Evolutionary conservation across 2,888 invertebrate genomes (phyloP), one percentile per base, ranked within the genome.

Genomic region (Smittia aterrima): DNA sequence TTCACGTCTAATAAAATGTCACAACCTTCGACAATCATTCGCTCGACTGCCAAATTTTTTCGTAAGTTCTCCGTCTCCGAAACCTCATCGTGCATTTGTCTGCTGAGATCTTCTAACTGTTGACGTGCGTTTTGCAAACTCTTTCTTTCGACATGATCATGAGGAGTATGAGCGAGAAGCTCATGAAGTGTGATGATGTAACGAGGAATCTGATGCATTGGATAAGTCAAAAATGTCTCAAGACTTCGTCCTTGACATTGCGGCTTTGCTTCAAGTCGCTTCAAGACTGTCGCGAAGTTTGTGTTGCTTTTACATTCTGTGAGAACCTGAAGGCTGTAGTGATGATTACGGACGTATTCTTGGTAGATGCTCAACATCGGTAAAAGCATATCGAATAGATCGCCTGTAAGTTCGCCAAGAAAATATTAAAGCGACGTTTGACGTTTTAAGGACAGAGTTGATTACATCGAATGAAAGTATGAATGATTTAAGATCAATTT

Each of bases 331-430:
- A 96, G 87, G 77, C 94, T 94, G 85, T 94, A 96, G 84, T 96
- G 95, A 82, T 96, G 96, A 83, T 95, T 96, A 75, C 96, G 85
- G 70, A 96, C 95, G 82, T 95, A 96, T 85, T 96, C 95, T 84
- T 95, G 95, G 84, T 96, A 96, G 81, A 96, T 96, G 78, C 92
- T 92, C 83, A 96, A 85, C 95, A 96, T 96, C 71, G 96, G 95
- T 77, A 96, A 87, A 79, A 96, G 86, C 93, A 96, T 95, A 83
- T 95, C 94, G 85, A 96, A 96, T 80, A 96, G 86, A 84, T 96
- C 96, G 80, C 95, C 95, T 94, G 85, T 77, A 66, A 54, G 32
- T 3, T 32, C 32, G 32, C 32, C 32, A 32, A 9, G 32, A 32
- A 47, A 47, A 47, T 11, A n/a, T 47, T 47, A 47, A 47, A 47